phyloP scores from a whole-genome alignment of 2,888 invertebrate species.

The Trissolcus japonicus region DNA sequence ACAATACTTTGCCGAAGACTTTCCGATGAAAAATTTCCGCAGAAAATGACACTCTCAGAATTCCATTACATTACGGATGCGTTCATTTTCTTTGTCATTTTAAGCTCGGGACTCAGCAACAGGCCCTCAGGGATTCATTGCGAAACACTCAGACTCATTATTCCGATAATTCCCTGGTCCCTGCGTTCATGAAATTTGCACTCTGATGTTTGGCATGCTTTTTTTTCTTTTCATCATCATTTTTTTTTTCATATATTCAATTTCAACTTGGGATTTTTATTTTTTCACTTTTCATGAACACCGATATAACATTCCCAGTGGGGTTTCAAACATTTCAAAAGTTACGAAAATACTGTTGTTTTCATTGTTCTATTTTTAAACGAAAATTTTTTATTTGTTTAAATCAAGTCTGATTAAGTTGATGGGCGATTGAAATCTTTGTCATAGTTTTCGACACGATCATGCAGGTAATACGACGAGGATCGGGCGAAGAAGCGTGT shows the following conservation, averaged over 20 bases:
- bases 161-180: conserved; percentile 6
- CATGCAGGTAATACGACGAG: conserved; percentile 24
- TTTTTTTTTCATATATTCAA: too few species aligned
- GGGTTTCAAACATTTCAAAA: background rate
- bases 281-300: background rate
- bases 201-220: background rate
- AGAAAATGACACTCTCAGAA: conserved; percentile 31
- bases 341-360: background rate
- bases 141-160: conserved; percentile 39
- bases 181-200: conserved; percentile 1
- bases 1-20: conserved; percentile 14
- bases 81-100: conserved; percentile 41
- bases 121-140: conserved; percentile 36
- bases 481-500: conserved; percentile 33
- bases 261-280: too few species aligned
- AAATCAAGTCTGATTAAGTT: background rate
- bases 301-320: background rate
- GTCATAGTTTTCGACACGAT: conserved; percentile 20
- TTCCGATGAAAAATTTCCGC: conserved; percentile 17
- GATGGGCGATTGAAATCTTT: conserved; percentile 9
- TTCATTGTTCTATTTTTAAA: too few species aligned
- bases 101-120: conserved; percentile 26
- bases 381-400: background rate
- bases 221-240: background rate
- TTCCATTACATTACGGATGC: conserved; percentile 42